phyloP scores from a whole-genome alignment of 2,888 invertebrate genomes.

The Aquatica leii region DNA sequence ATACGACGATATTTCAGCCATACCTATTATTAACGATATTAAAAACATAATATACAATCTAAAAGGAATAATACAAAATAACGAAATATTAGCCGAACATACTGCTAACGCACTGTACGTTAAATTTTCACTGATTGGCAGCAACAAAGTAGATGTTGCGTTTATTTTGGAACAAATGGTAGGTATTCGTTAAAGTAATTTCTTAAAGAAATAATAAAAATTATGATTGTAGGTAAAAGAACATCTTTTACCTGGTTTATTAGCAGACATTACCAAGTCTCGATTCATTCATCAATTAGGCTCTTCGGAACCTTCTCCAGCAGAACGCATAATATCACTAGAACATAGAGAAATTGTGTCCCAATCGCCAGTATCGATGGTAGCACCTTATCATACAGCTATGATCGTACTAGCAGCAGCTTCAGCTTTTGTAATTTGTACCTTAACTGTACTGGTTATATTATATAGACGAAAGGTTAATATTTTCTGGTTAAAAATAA shows the following conservation, averaged over 20 bases:
- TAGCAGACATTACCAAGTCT: constrained; percentile 71
- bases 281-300: constrained; percentile 67
- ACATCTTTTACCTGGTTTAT: constrained; percentile 63
- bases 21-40: constrained; percentile 61
- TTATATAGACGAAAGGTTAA: constrained; percentile 72
- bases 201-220: too few species aligned
- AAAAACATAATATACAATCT: constrained; percentile 62
- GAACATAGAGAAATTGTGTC: constrained; percentile 75
- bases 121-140: constrained; percentile 74
- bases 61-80: constrained; percentile 58
- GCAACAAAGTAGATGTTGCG: constrained; percentile 79
- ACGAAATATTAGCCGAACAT: constrained; percentile 65
- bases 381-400: constrained; percentile 78
- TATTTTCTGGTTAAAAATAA: too few species aligned
- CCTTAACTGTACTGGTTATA: constrained; percentile 77
- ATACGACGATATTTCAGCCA: constrained; percentile 62
- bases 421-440: constrained; percentile 81
- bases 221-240: constrained; percentile 62
- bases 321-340: constrained; percentile 62
- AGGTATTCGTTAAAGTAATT: too few species aligned
- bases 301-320: constrained; percentile 52
- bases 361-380: constrained; percentile 72
- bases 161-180: constrained; percentile 83
- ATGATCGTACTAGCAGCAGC: constrained; percentile 79
- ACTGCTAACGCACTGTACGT: constrained; percentile 64